Percentiles rank a stretch among this genome's conserved stretches.
phyloP scores from a whole-genome alignment of 2,888 invertebrate genomes.

The Thelaira solivaga region DNA sequence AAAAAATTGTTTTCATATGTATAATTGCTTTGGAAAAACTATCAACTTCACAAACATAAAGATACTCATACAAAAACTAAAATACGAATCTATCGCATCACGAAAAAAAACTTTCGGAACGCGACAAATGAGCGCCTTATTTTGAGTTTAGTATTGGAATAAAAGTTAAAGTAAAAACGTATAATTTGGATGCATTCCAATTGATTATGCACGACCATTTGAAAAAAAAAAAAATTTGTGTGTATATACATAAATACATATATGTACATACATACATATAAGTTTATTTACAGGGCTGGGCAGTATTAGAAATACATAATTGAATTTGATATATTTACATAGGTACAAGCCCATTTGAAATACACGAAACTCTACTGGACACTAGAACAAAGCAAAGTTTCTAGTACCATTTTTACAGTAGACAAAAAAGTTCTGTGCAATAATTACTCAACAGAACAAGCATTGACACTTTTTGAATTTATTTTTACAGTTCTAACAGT shows the following conservation, averaged over 20 bases:
- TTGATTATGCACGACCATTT: slow-evolving; percentile 48
- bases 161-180: slow-evolving; percentile 68
- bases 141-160: slow-evolving; percentile 62
- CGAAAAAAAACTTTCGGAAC: slow-evolving; percentile 64
- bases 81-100: slow-evolving; percentile 52
- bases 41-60: not conserved
- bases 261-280: not conserved
- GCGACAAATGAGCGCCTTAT: slow-evolving; percentile 66
- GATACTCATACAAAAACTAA: not conserved
- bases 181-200: slow-evolving; percentile 71
- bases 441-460: too few species aligned
- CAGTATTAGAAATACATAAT: too few species aligned
- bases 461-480: too few species aligned
- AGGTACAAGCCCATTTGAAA: too few species aligned
- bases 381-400: too few species aligned
- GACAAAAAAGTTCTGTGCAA: too few species aligned
- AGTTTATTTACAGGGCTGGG: too few species aligned
- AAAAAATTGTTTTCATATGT: slow-evolving; percentile 20
- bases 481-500: too few species aligned
- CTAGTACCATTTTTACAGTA: too few species aligned
- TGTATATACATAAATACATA: not conserved
- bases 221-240: too few species aligned
- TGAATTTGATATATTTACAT: too few species aligned
- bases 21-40: slow-evolving; percentile 16
- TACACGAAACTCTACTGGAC: too few species aligned